Percentiles rank a stretch among this genome's conserved stretches.
phyloP scores from a whole-genome alignment of 2,113 vertebrate species.

The Eublepharis macularius region DNA sequence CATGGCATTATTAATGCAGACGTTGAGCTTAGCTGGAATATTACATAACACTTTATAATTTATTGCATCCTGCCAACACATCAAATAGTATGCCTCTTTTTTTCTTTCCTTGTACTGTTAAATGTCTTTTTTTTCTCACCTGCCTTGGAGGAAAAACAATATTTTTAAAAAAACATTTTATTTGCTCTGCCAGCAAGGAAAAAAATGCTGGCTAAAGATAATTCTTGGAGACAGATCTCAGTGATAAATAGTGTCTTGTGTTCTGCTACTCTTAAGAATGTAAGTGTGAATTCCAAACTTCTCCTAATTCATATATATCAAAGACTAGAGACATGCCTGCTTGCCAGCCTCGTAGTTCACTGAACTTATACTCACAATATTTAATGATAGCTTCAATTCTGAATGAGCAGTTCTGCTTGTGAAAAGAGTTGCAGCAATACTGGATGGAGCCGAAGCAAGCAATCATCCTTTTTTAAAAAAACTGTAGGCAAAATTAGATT shows the following conservation, averaged over 20 bases:
- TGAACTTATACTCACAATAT: no score
- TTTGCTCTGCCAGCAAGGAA: slow-evolving; percentile 33
- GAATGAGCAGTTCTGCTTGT: no score
- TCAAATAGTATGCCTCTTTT: not conserved
- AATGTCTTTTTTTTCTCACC: slow-evolving; percentile 35
- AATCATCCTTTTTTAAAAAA: no score
- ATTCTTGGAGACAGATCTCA: slow-evolving; percentile 30
- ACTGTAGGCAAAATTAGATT: no score
- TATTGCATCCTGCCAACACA: not conserved
- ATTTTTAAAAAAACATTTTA: slow-evolving; percentile 39
- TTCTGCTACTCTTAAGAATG: slow-evolving; percentile 8
- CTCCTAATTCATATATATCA: no score
- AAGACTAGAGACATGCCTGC: no score
- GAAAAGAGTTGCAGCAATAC: no score
- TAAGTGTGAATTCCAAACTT: not conserved
- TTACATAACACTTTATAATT: not conserved
- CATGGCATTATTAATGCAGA: not conserved
- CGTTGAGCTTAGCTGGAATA: slow-evolving; percentile 29
- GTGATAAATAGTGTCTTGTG: slow-evolving; percentile 40
- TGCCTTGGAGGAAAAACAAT: slow-evolving; percentile 48
- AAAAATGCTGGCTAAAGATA: slow-evolving; percentile 34
- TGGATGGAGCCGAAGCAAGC: no score
- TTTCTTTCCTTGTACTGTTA: not conserved
- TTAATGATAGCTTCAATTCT: no score
- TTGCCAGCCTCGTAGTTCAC: no score